A percentile compares a stretch with the other conserved stretches of the same genome.
These are phyloP conservation scores for Ophion costatus DNA, from an alignment of 2,888 invertebrate genomes.

Conservation along the genomic window DNA sequence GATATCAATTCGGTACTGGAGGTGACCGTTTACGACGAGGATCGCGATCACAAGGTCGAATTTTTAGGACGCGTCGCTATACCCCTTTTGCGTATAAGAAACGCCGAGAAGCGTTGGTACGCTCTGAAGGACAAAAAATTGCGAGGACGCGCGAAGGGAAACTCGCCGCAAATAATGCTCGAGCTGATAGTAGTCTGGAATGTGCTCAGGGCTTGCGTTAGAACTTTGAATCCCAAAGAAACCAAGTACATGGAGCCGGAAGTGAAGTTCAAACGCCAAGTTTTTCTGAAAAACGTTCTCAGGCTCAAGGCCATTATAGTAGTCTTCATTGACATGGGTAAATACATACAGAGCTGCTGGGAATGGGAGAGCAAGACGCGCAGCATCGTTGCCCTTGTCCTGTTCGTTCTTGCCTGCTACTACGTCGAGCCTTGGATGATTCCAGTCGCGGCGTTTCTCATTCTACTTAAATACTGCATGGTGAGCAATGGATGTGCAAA, in stretches of 20 bases:
- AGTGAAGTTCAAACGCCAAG: conserved; percentile 96
- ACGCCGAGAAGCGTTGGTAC: conserved; percentile 97
- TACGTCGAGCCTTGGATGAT: conserved; percentile 98
- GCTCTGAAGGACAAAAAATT: conserved; percentile 98
- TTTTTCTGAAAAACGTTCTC: conserved; percentile 97
- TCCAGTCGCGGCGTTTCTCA: conserved; percentile 91
- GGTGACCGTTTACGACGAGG: conserved; percentile 98
- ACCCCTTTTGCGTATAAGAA: conserved; percentile 93
- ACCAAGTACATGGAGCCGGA: conserved; percentile 97
- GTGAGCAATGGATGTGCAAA: conserved; percentile 82
- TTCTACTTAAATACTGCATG: conserved; percentile 91
- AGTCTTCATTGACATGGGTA: conserved; percentile 94
- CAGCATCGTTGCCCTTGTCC: conserved; percentile 92
- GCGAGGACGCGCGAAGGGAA: conserved; percentile 95
- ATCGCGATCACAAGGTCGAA: conserved; percentile 98
- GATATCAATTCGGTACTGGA: conserved; percentile 98
- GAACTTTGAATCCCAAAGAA: conserved; percentile 97
- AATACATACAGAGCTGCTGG: conserved; percentile 97
- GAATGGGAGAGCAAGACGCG: conserved; percentile 97
- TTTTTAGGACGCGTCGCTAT: conserved; percentile 97
- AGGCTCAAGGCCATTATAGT: conserved; percentile 95
- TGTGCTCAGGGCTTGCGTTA: conserved; percentile 95
- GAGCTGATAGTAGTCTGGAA: conserved; percentile 98
- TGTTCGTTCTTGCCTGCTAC: conserved; percentile 95
- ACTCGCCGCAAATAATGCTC: conserved; percentile 93